A percentile compares a stretch with the other conserved stretches of the same genome.
Evolutionary conservation across 2,888 invertebrate genomes (phyloP).

Genomic region (Chaetoderma sp.): DNA sequence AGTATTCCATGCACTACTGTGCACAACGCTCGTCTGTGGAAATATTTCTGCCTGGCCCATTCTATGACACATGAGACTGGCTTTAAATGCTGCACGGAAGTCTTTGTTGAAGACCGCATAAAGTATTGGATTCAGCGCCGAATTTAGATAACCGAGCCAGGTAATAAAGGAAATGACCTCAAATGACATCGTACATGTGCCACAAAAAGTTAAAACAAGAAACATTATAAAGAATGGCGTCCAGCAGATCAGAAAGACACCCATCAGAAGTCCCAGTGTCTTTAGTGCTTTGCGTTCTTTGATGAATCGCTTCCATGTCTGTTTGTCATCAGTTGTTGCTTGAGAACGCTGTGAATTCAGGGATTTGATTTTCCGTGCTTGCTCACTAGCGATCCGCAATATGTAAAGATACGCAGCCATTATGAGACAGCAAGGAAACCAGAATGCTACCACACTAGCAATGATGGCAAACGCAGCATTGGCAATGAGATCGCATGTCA

Average conservation of each 20-base stretch:
- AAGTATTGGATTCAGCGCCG: conserved; percentile 49
- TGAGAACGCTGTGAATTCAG: conserved; percentile 31
- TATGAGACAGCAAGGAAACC: conserved; percentile 62
- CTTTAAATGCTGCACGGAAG: conserved; percentile 6
- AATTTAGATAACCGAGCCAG: conserved; percentile 48
- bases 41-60: too few relatives aligned
- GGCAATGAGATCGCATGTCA: conserved; percentile 44
- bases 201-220: conserved; percentile 6
- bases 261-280: conserved; percentile 9
- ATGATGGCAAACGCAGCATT: conserved; percentile 63
- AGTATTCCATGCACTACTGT: too few relatives aligned
- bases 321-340: not conserved
- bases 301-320: not conserved
- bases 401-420: conserved; percentile 59
- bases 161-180: conserved; percentile 7
- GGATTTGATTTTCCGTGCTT: conserved; percentile 55
- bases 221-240: conserved; percentile 10
- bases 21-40: too few relatives aligned
- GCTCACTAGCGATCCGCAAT: conserved; percentile 57
- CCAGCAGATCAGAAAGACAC: conserved; percentile 9
- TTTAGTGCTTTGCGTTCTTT: conserved; percentile 8
- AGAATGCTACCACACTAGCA: conserved; percentile 62
- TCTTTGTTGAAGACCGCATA: conserved; percentile 42
- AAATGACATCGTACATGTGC: not conserved
- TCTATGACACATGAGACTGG: too few relatives aligned